These are phyloP conservation scores for Reinhardtius hippoglossoides DNA, from an alignment of 2,113 vertebrate species.

Conservation along the genomic window DNA sequence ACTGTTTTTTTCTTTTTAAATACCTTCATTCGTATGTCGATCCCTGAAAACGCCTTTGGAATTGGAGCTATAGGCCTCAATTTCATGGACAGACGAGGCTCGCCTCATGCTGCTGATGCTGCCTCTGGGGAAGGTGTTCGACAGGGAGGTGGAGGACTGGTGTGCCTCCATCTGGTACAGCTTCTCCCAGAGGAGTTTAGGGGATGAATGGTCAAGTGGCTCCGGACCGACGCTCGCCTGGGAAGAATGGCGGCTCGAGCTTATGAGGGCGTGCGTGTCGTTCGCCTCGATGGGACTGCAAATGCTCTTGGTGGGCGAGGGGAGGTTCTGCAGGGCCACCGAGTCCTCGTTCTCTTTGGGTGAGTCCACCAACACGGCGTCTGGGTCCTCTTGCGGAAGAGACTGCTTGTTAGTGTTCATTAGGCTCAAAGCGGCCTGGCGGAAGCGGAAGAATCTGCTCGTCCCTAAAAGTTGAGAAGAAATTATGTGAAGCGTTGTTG, in stretches of 20 bases:
- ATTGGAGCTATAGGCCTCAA: conserved; percentile 91
- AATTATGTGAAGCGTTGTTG: background rate
- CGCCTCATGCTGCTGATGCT: conserved; percentile 93
- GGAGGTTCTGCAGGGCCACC: conserved; percentile 92
- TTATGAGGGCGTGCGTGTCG: conserved; percentile 94
- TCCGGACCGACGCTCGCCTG: conserved; percentile 87
- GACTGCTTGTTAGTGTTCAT: conserved; percentile 94
- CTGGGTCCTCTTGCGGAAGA: conserved; percentile 96
- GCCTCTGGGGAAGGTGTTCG: conserved; percentile 91
- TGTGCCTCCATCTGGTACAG: conserved; percentile 88
- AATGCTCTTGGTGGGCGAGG: conserved; percentile 92
- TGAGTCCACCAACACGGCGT: conserved; percentile 93
- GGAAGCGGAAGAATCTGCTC: conserved; percentile 94
- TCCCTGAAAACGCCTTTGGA: conserved; percentile 91
- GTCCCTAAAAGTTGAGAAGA: conserved; percentile 54
- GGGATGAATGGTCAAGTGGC: conserved; percentile 94
- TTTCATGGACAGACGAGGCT: conserved; percentile 96
- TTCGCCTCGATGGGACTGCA: conserved; percentile 91
- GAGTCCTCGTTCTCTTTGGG: conserved; percentile 92
- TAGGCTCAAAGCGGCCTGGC: conserved; percentile 90
- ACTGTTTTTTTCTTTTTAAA: conserved; percentile 1
- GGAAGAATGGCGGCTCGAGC: conserved; percentile 90
- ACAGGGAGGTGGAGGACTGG: conserved; percentile 88
- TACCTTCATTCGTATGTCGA: conserved; percentile 94
- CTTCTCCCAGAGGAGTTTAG: conserved; percentile 90